A percentile compares a stretch with the other conserved stretches of the same genome.
Evolutionary conservation across 2,888 invertebrate genomes (phyloP).

Genomic region (Diaperis boleti): DNA sequence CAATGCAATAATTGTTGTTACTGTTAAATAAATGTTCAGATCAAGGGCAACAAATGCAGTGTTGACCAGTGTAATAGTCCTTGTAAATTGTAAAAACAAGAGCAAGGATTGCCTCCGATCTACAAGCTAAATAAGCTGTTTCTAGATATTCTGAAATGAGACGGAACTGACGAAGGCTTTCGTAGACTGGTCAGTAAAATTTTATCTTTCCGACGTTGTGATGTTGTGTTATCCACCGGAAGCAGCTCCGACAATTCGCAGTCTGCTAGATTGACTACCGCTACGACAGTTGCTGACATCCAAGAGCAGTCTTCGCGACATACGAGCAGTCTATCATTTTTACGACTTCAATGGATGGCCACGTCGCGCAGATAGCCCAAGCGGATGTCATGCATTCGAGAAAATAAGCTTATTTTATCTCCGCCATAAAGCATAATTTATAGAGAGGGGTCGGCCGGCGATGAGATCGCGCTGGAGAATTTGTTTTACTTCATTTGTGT

Average conservation of each 20-base stretch:
- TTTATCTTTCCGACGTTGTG: conserved; percentile 14
- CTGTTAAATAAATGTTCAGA: no score
- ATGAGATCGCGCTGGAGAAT: conserved; percentile 60
- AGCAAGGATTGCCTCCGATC: no score
- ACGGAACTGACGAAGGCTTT: neutral
- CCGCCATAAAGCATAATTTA: conserved; percentile 66
- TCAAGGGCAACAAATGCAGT: no score
- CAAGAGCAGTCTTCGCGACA: conserved; percentile 44
- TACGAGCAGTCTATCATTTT: conserved; percentile 58
- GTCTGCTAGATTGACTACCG: conserved; percentile 37
- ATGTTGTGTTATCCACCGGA: conserved; percentile 18
- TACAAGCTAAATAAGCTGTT: no score
- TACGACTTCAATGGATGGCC: conserved; percentile 61
- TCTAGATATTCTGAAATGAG: no score
- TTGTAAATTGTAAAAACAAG: no score
- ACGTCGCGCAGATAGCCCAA: conserved; percentile 61
- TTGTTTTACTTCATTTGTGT: conserved; percentile 62
- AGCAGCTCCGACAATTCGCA: conserved; percentile 29
- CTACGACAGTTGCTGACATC: conserved; percentile 51
- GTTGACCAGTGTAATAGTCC: no score
- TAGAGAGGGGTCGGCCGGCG: conserved; percentile 59
- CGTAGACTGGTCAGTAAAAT: conserved; percentile 8
- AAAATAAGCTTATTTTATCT: conserved; percentile 68
- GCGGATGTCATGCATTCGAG: conserved; percentile 66
- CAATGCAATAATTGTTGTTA: no score